Evolutionary conservation across 2,113 vertebrate species (phyloP), one percentile per base, ranked within the genome.

Genomic region (Tychaedon coryphoeus): DNA sequence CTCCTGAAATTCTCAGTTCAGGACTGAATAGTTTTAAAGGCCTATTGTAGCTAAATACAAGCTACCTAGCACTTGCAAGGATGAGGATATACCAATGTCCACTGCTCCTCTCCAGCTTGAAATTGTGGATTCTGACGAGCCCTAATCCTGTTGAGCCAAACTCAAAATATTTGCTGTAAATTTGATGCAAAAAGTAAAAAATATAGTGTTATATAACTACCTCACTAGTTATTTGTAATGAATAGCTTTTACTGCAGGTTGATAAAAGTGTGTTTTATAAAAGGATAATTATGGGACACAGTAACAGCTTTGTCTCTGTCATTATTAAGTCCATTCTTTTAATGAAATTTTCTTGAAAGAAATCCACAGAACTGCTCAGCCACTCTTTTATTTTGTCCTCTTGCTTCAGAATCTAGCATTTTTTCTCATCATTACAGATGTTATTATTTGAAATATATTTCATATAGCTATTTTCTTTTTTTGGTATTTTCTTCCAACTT

Each of bases 51-150:
- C 13, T 57, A 51, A 70, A 54, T 45, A 19, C 11, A 70, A 34
- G 4, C 24, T 60, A 72, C 6, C 18, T 29, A 86, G 43, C 12
- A 12, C 5, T 56, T 40, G 8, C 29, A 65, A 69, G n/a, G 3
- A 7, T 2, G 3, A 57, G 15, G 17, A 47, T 48, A 74, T n/a
- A 36, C 12, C 17, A 87, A 42, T 0, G 3, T 1, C 5, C 2
- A 2, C 16, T 36, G 5, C 1, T 43, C 9, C 8, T 17, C 56
- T 88, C 16, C 25, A 78, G 1, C 8, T 38, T 77, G 26, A n/a
- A 86, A 64, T 4, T 22, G 20, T 13, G 24, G 2, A 2, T 73
- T 87, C 40, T 70, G 17, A 33, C 74, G 5, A 17, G 40, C 19
- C 6, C 7, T 58, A 45, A 54, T 31, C 8, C 2, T 43, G 31